Evolutionary conservation across 1,140 invertebrate species (phyloP), one percentile per base, ranked within the genome.

Genomic region (Spodoptera litura): DNA sequence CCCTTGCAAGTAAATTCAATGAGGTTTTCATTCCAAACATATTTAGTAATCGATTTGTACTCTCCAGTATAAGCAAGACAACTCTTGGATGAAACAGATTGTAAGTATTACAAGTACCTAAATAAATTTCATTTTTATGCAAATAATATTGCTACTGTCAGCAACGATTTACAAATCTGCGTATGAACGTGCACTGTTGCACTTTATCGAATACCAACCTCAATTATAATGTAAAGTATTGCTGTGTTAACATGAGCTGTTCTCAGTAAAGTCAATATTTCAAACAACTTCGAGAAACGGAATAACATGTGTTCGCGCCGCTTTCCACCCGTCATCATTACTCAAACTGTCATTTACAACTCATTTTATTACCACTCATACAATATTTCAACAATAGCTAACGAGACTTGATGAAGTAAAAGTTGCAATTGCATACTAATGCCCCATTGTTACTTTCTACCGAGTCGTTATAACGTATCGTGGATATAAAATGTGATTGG

Each of bases 241-340:
- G 62, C 15, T 20, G 59, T 31, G n/a, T 25, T 44, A 35, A 31
- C 4, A 35, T 13, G 38, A 61, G 25, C 0, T 13, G 25, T 61
- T 64, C 35, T 44, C 8, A 38, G 31, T 27, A 53, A 35, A 64
- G 64, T 27, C 20, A 49, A 84, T 73, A 78, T 72, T 78, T 51
- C 49, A 68, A 79, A 81, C 74, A 49, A 53, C 78, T 80, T 70
- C 72, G 76, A 76, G 80, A 80, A 80, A 81, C 66, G 25, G 70
- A 70, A 77, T 74, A 31, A 68, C 84, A 85, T 83, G 55, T 75
- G 49, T 75, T 86, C 80, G 78, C 80, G 81, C 74, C 73, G 80
- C 89, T 91, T 90, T 91, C 88, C 89, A 87, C 82, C 85, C 83
- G 83, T 84, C 61, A 78, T 81, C 81, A 85, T 86, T 83, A 82